Conservation (phyloP, 2,888 invertebrate species). For the Lasioglossum malachurum region DNA sequence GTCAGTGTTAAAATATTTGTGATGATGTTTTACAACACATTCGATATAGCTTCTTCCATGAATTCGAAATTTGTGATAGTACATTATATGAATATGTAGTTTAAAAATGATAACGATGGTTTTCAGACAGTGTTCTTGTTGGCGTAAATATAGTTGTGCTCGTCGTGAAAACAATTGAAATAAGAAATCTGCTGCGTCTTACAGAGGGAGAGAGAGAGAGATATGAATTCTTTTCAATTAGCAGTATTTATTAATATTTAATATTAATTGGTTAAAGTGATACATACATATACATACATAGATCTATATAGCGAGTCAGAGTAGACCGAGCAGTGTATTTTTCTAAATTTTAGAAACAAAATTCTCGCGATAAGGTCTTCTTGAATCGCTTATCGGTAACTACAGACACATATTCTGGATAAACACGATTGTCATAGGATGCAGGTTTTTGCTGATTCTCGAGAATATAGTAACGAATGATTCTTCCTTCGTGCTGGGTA, state of each 20-base stretch:
- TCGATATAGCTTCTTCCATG: constrained; percentile 65
- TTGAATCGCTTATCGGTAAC: constrained; percentile 56
- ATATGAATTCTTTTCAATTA: constrained; percentile 59
- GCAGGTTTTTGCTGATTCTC: constrained; percentile 54
- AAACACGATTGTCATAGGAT: constrained; percentile 28
- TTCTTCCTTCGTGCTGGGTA: constrained; percentile 64
- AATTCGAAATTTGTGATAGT: constrained; percentile 75
- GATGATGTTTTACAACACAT: constrained; percentile 60
- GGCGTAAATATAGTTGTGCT: constrained; percentile 48
- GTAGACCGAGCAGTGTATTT: constrained; percentile 77
- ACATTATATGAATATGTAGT: constrained; percentile 63
- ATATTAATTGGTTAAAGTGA: constrained; percentile 78
- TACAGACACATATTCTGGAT: constrained; percentile 33
- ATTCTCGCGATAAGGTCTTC: constrained; percentile 62
- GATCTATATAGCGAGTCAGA: constrained; percentile 76
- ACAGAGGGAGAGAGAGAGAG: constrained; percentile 32
- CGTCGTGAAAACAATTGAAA: constrained; percentile 54
- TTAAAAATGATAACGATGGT: constrained; percentile 57
- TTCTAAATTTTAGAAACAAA: constrained; percentile 77
- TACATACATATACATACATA: constrained; percentile 77
- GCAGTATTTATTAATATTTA: constrained; percentile 68
- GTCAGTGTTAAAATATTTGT: constrained; percentile 51
- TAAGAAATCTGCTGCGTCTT: constrained; percentile 44
- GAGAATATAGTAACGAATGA: constrained; percentile 57
- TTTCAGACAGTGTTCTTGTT: constrained; percentile 55